Conservation (phyloP, 2,113 vertebrate species). For the Pteropus alecto region DNA sequence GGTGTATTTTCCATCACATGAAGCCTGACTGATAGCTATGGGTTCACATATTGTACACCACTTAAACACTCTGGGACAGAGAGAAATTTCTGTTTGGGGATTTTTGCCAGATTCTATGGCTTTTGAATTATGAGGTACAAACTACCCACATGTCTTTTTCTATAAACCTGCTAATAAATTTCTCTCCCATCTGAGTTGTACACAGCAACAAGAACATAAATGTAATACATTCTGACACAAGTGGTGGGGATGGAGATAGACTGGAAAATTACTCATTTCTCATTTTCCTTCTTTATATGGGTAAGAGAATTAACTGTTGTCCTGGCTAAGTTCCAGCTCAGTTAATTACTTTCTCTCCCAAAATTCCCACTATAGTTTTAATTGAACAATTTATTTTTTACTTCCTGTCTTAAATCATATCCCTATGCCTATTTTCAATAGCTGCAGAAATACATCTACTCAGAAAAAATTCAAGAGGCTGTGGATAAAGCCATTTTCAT, state of each 20-base stretch:
- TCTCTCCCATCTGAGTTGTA: conserved; percentile 57
- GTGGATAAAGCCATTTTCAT: background rate
- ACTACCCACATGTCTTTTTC: conserved; percentile 53
- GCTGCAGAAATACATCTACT: background rate
- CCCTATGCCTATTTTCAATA: background rate
- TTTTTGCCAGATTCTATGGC: conserved; percentile 28
- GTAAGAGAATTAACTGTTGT: background rate
- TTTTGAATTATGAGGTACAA: conserved; percentile 68
- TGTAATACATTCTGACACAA: background rate
- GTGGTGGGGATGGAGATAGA: background rate
- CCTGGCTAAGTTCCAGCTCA: conserved; percentile 32
- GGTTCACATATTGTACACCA: background rate
- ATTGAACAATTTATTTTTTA: conserved; percentile 48
- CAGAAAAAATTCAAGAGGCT: background rate
- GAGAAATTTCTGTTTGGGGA: conserved; percentile 52
- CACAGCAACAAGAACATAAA: conserved; percentile 59
- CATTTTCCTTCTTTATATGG: conserved; percentile 35
- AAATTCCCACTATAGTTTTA: conserved; percentile 51
- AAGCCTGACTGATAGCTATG: background rate
- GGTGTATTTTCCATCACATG: background rate
- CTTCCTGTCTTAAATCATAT: conserved; percentile 27
- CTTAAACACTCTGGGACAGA: conserved; percentile 27
- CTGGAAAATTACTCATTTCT: conserved; percentile 6
- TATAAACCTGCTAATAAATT: conserved; percentile 61
- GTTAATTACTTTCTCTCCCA: conserved; percentile 4